A percentile compares a stretch with the other conserved stretches of the same genome.
Evolutionary conservation across 2,113 vertebrate genomes (phyloP).

Genomic region (Chinchilla lanigera): DNA sequence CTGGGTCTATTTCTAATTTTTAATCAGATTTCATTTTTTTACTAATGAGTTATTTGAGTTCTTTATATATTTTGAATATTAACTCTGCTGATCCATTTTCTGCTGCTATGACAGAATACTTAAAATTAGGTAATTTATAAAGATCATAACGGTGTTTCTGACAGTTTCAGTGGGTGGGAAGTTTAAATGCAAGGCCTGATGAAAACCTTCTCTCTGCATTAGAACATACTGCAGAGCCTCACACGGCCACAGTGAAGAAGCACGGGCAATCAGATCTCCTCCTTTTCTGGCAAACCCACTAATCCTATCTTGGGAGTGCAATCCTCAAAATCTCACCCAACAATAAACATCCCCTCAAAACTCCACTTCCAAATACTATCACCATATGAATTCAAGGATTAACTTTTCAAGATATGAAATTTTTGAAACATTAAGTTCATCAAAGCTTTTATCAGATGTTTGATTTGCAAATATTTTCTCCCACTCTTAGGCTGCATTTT

Average conservation of each 20-base stretch:
- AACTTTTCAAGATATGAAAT: not conserved
- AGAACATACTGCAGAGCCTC: not conserved
- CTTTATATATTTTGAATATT: not conserved
- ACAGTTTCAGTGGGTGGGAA: not conserved
- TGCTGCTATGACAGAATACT: not conserved
- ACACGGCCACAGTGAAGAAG: not conserved
- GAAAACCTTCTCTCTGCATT: not conserved
- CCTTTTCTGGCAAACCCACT: not conserved
- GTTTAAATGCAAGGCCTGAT: no score
- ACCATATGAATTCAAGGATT: not conserved
- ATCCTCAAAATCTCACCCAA: not conserved
- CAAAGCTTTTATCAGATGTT: not conserved
- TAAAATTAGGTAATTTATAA: not conserved
- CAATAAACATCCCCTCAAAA: not conserved
- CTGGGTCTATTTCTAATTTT: not conserved
- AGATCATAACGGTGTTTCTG: not conserved
- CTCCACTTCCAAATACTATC: not conserved
- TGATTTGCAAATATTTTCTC: not conserved
- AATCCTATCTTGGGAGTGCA: not conserved
- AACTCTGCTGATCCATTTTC: not conserved
- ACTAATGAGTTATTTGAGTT: not conserved
- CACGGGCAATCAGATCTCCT: not conserved
- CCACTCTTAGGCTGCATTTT: not conserved
- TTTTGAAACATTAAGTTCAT: not conserved
- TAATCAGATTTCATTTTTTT: not conserved